Conservation (phyloP, 1,140 invertebrate species). For the Drepana arcuata region DNA sequence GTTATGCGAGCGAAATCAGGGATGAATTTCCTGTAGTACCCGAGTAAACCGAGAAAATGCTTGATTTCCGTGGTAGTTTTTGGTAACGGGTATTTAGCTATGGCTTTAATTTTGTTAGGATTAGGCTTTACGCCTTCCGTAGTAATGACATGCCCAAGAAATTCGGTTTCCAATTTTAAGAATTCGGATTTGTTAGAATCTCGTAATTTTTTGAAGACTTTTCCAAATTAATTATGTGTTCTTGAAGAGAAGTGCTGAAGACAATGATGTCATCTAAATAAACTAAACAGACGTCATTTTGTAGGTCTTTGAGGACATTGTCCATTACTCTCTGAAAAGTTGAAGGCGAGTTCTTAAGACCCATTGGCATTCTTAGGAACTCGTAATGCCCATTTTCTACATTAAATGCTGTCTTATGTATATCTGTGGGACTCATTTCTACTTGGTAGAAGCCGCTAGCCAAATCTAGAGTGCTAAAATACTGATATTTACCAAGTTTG, state of each 20-base stretch:
- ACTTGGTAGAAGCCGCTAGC: conserved; percentile 40
- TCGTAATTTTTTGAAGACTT: conserved; percentile 43
- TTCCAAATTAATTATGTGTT: conserved; percentile 44
- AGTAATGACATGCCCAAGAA: conserved; percentile 44
- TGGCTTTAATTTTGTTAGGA: conserved; percentile 40
- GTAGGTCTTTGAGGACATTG: conserved; percentile 21
- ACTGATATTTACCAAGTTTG: conserved; percentile 27
- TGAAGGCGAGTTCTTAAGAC: conserved; percentile 46
- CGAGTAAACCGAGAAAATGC: conserved; percentile 34
- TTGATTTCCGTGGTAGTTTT: conserved; percentile 41
- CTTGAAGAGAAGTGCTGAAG: conserved; percentile 25
- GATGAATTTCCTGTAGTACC: conserved; percentile 18
- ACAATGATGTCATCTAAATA: conserved; percentile 45
- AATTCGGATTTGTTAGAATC: conserved; percentile 64
- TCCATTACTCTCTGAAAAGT: conserved; percentile 64
- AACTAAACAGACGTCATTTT: conserved; percentile 28
- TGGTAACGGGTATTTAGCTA: conserved; percentile 41
- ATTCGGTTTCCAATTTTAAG: conserved; percentile 45
- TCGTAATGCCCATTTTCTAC: conserved; percentile 55
- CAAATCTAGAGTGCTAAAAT: conserved; percentile 36
- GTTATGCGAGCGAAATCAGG: conserved; percentile 21
- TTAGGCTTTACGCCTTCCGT: conserved; percentile 40
- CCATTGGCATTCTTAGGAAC: conserved; percentile 45
- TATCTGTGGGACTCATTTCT: conserved; percentile 20
- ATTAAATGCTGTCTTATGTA: conserved; percentile 46